Base-by-base conservation (phyloP, 2,888 invertebrate species). In the Ophonus ardosiacus region DNA sequence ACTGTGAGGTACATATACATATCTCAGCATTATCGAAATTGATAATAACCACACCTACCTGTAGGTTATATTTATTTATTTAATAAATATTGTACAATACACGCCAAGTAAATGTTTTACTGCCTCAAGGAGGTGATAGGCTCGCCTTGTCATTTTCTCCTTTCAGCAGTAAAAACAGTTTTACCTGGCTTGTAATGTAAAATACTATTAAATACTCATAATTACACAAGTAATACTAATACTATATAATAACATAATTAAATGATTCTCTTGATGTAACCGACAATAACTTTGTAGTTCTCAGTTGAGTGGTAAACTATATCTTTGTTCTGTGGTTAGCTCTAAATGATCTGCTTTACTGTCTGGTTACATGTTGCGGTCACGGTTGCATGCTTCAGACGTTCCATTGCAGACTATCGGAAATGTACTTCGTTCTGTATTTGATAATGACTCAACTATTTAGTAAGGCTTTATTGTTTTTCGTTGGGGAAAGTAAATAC, bases 371-470 rank as follows among this genome's bases (percentile, higher is more conserved):
- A 43, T 21, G 43, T 43, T 74, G 71, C 71, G 71, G 71, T 74
- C 71, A 74, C 43, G 71, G 71, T 74, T 74, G 71, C 71, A 74
- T 74, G 71, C 17, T 10, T 43, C 43, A 15, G 40, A 74, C 71
- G 40, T 68, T 68, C 38, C 40, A 68, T 31, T 74, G 40, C 51
- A 15, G 8, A 18, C 51, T 43, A 74, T 74, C 18, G 71, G 43
- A 43, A 74, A 74, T 74, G 15, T 43, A 43, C 71, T 18, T 40
- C 51, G 43, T 74, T 74, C 15, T 74, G 68, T 68, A 68, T 40
- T 68, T 68, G 40, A 38, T 74, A 74, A 17, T 74, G 17, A 43
- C 40, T 71, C 6, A 38, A 68, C 68, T 68, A 68, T 68, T 68
- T 31, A 31, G 15, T 68, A 68, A 31, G 68, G 7, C 40, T 68